Base-by-base conservation (phyloP, 2,113 vertebrate genomes). In the Coturnix japonica region DNA sequence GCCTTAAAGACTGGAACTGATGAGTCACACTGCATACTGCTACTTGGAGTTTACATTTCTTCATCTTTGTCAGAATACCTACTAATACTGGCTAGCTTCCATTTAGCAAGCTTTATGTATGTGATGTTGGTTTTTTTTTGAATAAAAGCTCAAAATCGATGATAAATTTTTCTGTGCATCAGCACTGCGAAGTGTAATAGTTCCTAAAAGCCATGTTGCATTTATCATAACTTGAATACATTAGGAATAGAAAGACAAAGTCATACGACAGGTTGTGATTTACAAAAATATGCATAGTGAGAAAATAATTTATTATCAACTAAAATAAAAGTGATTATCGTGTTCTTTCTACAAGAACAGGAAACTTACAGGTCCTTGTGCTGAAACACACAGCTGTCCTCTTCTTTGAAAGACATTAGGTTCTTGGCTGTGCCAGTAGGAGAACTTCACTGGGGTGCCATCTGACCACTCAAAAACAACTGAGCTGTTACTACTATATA, bases 401-500 rank as follows among this genome's bases (percentile, higher is more conserved):
- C 94, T 94, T 19, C 92, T 96, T 86, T 96, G 90, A 77, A 95
- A 97, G 90, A 95, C 94, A 41, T 96, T 96, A 49, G 98, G 99
- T 30, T 99, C 98, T 89, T 98, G 96, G 72, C 93, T 96, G 81
- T 99, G 94, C 99, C 99, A 99, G 51, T 97, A 97, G 56, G 98
- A 99, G 82, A 99, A 97, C 78, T 96, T 97, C 44, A 98, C 97
- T 8, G 97, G 91, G 17, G 98, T 98, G 37, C 97, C 95, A 79
- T 98, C 98, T 33, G 98, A 98, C 99, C 99, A 99, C 94, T 98
- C 93, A 65, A 99, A 99, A 47, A 88, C 83, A 61, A 96, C 95
- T 9, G 97, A 96, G 4, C 77, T 95, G 65, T 47, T 97, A 92
- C 96, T 95, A 90, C 92, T 98, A 94, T 95, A 96, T 73, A 99